Evolutionary conservation across 2,113 vertebrate species (phyloP).

Genomic region (Rynchops niger): DNA sequence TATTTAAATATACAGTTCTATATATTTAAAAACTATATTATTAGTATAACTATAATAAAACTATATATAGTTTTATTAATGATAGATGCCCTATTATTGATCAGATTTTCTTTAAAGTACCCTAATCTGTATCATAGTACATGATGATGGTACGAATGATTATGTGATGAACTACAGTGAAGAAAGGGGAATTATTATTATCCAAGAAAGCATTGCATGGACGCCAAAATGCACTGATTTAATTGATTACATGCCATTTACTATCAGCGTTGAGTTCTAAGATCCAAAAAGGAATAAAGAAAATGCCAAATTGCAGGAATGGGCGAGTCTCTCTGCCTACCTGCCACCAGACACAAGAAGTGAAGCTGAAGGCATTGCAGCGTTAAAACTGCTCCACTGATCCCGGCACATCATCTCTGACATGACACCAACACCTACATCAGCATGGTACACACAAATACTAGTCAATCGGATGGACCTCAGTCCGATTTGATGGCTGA

Average conservation of each 20-base stretch:
- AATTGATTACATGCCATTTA: background rate
- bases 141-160: background rate
- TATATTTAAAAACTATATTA: background rate
- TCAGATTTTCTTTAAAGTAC: background rate
- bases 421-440: background rate
- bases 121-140: background rate
- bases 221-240: background rate
- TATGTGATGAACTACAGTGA: background rate
- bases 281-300: background rate
- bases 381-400: background rate
- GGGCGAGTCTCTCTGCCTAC: background rate
- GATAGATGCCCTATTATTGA: background rate
- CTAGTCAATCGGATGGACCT: background rate
- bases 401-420: background rate
- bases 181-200: background rate
- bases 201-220: rapidly evolving
- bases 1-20: background rate
- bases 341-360: too few relatives aligned
- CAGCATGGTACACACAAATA: too few relatives aligned
- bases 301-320: background rate
- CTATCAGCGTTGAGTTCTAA: too few relatives aligned
- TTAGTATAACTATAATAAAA: too few relatives aligned
- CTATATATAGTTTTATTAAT: background rate
- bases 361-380: background rate
- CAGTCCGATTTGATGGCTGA: background rate